Conservation (phyloP, 2,797 vertebrate genomes). For the Pogoniulus pusillus region DNA sequence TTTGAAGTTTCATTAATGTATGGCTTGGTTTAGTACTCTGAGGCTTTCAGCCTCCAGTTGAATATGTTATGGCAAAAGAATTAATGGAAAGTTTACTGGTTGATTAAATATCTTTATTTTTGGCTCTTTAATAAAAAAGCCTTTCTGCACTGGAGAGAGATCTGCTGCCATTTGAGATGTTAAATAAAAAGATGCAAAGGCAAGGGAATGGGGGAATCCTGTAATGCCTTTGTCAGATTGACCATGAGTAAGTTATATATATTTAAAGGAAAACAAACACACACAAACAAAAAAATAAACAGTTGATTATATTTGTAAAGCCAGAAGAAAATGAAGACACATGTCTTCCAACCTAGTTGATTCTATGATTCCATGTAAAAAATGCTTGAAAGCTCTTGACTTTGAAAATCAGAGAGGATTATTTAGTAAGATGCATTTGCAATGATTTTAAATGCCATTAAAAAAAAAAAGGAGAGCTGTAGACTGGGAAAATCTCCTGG, state of each 20-base stretch:
- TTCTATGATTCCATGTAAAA: no score
- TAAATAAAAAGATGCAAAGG: neutral
- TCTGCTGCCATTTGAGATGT: neutral
- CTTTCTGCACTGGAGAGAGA: neutral
- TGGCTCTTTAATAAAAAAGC: neutral
- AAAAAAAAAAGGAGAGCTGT: neutral
- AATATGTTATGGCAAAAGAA: neutral
- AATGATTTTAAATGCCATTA: neutral
- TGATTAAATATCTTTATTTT: neutral
- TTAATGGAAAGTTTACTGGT: neutral
- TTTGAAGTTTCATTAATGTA: slow-evolving; percentile 23
- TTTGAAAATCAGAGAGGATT: neutral
- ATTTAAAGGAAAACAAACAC: neutral
- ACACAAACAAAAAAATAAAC: neutral
- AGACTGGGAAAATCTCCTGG: neutral
- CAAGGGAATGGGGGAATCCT: neutral
- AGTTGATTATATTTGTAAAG: neutral
- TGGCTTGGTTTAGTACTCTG: slow-evolving; percentile 6
- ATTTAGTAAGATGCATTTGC: neutral
- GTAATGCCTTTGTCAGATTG: neutral
- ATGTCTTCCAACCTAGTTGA: no score
- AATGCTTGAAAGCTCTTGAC: neutral
- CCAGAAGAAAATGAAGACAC: neutral
- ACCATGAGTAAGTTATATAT: neutral
- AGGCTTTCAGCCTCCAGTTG: neutral